A percentile compares a stretch with the other conserved stretches of the same genome.
These are phyloP conservation scores for Harpagifer antarcticus DNA, from an alignment of 2,797 vertebrate species.

Conservation along the genomic window DNA sequence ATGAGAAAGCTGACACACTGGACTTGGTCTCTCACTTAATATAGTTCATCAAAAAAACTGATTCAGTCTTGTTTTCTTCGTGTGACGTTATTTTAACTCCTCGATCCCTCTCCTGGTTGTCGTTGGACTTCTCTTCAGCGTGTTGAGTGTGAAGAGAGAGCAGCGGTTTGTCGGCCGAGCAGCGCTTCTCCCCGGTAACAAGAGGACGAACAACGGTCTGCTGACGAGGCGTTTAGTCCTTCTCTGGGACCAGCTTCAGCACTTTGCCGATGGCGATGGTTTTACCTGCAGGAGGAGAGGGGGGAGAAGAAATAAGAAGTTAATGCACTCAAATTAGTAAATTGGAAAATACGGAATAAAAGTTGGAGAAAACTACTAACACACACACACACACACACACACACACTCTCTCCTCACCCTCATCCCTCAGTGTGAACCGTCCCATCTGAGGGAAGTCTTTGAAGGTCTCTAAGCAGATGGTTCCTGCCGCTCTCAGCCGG, in stretches of 20 bases:
- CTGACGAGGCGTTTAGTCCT: conserved; percentile 89
- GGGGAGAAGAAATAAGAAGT: not conserved
- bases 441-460: conserved; percentile 99
- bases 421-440: conserved; percentile 96
- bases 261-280: conserved; percentile 99
- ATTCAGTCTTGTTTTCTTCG: conserved; percentile 86
- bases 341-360: no score
- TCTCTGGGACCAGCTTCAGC: conserved; percentile 99
- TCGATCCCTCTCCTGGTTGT: conserved; percentile 46
- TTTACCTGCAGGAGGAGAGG: conserved; percentile 86
- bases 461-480: conserved; percentile 99
- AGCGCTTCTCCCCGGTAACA: conserved; percentile 88
- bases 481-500: conserved; percentile 93
- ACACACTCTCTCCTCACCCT: conserved; percentile 84
- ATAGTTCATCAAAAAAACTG: conserved; percentile 84
- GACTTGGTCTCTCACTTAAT: conserved; percentile 83
- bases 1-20: conserved; percentile 99
- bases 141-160: conserved; percentile 83
- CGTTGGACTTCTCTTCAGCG: conserved; percentile 85
- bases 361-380: no score
- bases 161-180: conserved; percentile 90
- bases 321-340: no score
- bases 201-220: conserved; percentile 86
- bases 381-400: not conserved
- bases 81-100: conserved; percentile 81